Base-by-base conservation (phyloP, 2,797 vertebrate genomes). In the Lateolabrax maculatus region DNA sequence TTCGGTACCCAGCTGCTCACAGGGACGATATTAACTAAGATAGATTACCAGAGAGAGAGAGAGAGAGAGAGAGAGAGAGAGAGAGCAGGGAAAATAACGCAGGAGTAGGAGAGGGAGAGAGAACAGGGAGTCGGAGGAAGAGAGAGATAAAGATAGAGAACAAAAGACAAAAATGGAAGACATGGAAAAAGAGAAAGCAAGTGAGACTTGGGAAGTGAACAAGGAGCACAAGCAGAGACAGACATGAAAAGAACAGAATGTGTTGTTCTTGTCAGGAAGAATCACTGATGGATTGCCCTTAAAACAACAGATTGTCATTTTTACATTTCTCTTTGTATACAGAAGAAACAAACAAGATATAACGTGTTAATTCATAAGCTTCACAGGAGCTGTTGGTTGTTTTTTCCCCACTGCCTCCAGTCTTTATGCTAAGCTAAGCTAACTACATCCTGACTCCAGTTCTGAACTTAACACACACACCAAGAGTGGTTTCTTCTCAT, bases 21-120 rank as follows among this genome's bases (percentile, higher is more conserved):
- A 90, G 90, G 87, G 93, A 89, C 82, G 87, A 94, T 94, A 95
- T 93, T 94, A 95, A 95, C 94, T 91, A 95, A 96, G 94, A 95
- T 90, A 94, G 94, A 95, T 95, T 92, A 93, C 92, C 81, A 78
- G 70, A 36, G 69, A 79, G 51, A 62, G 78, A 68, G 81, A 66
- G 58, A 67, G 51, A 56, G 56, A 88, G 61, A 60, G 19, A 62
- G 60, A 75, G 62, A 71, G 62, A 57, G 41, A 39, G 23, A 61
- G 39, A 51, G 60, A 23, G 15, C 70, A 25, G 63, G 79, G 77
- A 6, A 72, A 25, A 31, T 56, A 27, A 51, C 19, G 13, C 27
- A 31, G 19, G 41, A 70, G 29, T 13, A 29, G 51, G 56, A 71
- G 13, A 75, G 49, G 53, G 36, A 64, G 51, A 62, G 9, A 56